These are phyloP conservation scores for Gorilla gorilla DNA, from an alignment of 2,113 vertebrate genomes.

Conservation along the genomic window DNA sequence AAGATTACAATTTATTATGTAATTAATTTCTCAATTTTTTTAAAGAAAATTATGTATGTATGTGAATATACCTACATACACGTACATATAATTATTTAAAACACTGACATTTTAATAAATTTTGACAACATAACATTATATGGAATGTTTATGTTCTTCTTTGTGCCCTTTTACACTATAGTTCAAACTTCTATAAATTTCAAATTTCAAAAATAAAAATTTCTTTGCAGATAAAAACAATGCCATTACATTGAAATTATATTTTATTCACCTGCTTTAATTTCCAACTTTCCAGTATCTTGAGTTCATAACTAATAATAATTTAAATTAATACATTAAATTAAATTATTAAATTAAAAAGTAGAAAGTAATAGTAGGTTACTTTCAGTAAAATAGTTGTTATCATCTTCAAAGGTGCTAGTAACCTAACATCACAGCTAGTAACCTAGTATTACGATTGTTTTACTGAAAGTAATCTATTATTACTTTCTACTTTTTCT, in stretches of 20 bases:
- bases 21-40: neutral
- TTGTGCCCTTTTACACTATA: neutral
- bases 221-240: neutral
- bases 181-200: neutral
- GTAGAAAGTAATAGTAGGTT: neutral
- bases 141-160: neutral
- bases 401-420: too few relatives aligned
- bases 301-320: neutral
- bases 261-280: neutral
- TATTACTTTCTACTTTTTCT: neutral
- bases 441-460: too few relatives aligned
- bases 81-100: neutral
- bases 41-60: neutral
- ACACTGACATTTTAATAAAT: neutral
- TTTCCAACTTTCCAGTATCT: neutral
- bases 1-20: neutral
- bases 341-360: neutral
- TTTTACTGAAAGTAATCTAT: neutral
- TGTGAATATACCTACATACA: neutral
- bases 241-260: neutral
- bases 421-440: neutral
- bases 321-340: neutral
- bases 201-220: neutral
- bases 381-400: neutral
- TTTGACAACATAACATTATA: neutral